These are phyloP conservation scores for Iselma pallidipennis DNA, from an alignment of 2,888 invertebrate genomes.

Conservation along the genomic window DNA sequence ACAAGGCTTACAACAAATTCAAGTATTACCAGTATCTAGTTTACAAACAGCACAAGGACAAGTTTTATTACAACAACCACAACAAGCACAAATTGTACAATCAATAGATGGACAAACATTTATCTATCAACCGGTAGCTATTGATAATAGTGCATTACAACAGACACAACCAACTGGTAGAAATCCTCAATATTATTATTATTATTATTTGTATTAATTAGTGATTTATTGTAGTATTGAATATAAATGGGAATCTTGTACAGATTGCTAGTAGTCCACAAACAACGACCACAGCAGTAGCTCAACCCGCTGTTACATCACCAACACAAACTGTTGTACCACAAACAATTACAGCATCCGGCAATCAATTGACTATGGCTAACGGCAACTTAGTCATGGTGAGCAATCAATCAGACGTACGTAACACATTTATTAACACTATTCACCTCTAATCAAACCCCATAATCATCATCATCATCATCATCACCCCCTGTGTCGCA, in stretches of 20 bases:
- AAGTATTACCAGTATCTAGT: slow-evolving; percentile 74
- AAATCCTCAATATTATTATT: background rate
- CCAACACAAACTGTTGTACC: slow-evolving; percentile 56
- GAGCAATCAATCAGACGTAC: slow-evolving; percentile 55
- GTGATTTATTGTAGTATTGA: slow-evolving; percentile 64
- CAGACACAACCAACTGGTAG: slow-evolving; percentile 64
- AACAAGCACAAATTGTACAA: slow-evolving; percentile 82
- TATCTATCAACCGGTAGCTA: slow-evolving; percentile 78
- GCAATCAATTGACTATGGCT: slow-evolving; percentile 62
- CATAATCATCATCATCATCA: background rate
- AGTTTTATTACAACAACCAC: slow-evolving; percentile 65
- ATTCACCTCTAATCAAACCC: slow-evolving; percentile 2
- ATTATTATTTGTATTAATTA: background rate
- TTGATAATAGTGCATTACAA: slow-evolving; percentile 61
- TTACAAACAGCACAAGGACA: slow-evolving; percentile 63
- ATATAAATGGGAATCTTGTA: slow-evolving; percentile 77
- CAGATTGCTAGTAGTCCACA: slow-evolving; percentile 62
- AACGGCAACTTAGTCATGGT: slow-evolving; percentile 80
- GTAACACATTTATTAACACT: slow-evolving; percentile 26
- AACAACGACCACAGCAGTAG: slow-evolving; percentile 43
- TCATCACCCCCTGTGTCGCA: background rate
- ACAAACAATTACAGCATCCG: slow-evolving; percentile 55
- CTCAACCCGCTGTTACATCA: slow-evolving; percentile 51
- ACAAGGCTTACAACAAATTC: slow-evolving; percentile 70
- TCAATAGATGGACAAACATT: slow-evolving; percentile 92